Conservation (phyloP, 2,888 invertebrate species). For the Terebella lapidaria region DNA sequence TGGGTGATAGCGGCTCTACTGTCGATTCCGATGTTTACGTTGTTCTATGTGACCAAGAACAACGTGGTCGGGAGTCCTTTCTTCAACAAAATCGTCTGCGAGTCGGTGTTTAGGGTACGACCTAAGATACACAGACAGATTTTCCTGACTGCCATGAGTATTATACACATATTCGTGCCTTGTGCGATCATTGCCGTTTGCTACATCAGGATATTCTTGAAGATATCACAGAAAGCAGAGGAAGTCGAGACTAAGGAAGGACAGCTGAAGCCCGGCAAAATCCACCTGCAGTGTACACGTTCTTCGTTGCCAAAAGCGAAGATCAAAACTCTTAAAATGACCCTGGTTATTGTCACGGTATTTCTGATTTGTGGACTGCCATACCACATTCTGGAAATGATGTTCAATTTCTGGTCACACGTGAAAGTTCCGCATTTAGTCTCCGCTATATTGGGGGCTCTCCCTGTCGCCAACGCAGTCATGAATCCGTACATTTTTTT, state of each 20-base stretch:
- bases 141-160: constrained; percentile 36
- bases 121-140: constrained; percentile 38
- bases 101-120: constrained; percentile 40
- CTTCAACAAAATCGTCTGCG: constrained; percentile 34
- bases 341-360: constrained; percentile 47
- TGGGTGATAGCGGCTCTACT: constrained; percentile 38
- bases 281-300: constrained; percentile 42
- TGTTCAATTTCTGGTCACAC: constrained; percentile 44
- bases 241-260: constrained; percentile 31
- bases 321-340: constrained; percentile 52
- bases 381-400: constrained; percentile 49
- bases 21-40: constrained; percentile 38
- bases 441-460: constrained; percentile 41
- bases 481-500: constrained; percentile 50
- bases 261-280: constrained; percentile 25
- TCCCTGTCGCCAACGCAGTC: constrained; percentile 48
- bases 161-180: constrained; percentile 45
- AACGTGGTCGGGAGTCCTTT: constrained; percentile 19
- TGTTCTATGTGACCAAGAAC: constrained; percentile 32
- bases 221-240: constrained; percentile 43
- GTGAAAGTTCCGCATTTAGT: constrained; percentile 27
- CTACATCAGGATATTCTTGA: constrained; percentile 47
- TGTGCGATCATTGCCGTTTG: constrained; percentile 41
- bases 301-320: constrained; percentile 50
- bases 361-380: constrained; percentile 49